These are phyloP conservation scores for Lydus trimaculatus DNA, from an alignment of 2,888 invertebrate species.

Conservation along the genomic window DNA sequence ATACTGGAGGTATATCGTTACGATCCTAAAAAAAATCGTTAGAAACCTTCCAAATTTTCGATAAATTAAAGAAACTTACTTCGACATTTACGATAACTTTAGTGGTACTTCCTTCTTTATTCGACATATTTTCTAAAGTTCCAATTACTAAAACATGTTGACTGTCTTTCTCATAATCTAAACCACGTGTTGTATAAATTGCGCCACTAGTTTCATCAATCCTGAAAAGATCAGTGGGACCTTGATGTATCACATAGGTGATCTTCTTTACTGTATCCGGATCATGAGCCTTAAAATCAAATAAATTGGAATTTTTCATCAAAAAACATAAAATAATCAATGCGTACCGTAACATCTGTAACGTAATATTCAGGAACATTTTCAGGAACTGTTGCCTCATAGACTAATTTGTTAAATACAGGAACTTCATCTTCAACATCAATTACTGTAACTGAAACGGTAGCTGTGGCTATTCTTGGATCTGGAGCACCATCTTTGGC, in stretches of 20 bases:
- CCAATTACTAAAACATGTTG: conserved; percentile 80
- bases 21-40: conserved; percentile 68
- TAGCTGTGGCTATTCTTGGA: conserved; percentile 85
- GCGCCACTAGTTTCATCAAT: conserved; percentile 83
- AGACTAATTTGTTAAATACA: conserved; percentile 73
- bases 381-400: conserved; percentile 85
- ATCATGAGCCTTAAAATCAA: conserved; percentile 72
- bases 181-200: conserved; percentile 75
- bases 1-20: conserved; percentile 89
- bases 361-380: conserved; percentile 81
- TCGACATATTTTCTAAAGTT: conserved; percentile 81
- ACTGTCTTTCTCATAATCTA: conserved; percentile 80
- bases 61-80: conserved; percentile 54
- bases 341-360: conserved; percentile 77
- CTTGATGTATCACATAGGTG: conserved; percentile 83
- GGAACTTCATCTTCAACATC: conserved; percentile 87
- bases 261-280: conserved; percentile 82
- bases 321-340: too few species aligned
- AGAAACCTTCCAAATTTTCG: not conserved
- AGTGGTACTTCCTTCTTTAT: conserved; percentile 74
- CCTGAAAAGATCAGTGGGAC: conserved; percentile 81
- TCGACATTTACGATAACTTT: conserved; percentile 77
- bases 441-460: conserved; percentile 80
- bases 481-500: conserved; percentile 89
- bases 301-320: conserved; percentile 2